Evolutionary conservation across 2,797 vertebrate genomes (phyloP), one percentile per base, ranked within the genome.

Genomic region (Catamblyrhynchus diadema): DNA sequence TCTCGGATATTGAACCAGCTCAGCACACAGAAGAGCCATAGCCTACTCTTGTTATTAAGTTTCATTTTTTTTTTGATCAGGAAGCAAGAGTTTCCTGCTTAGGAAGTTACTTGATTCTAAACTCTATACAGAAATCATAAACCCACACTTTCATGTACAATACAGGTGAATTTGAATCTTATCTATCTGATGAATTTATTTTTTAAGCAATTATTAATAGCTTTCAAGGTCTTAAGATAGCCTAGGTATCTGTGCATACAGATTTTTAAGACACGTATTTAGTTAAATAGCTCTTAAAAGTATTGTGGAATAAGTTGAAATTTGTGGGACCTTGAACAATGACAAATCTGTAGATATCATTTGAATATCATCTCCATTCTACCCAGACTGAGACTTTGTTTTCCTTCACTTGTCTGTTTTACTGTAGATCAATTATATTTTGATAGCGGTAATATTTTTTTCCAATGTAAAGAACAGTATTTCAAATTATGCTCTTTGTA

Each of bases 111-210:
- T 74, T 70, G 7, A 42, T 72, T 85, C 14, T 8, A 60, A 72
- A 37, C 65, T 91, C 39, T 70, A 6, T 56, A 23, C 5, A 69
- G 62, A 73, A 75, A 78, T 72, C 14, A 8, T 33, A 91, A 69
- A 3, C 4, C 4, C 12, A 59, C 3, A 8, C 5, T 77, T 89
- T 73, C 17, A 51, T 13, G 7, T 56, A 14, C 1, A 0, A 9
- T 53, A 27, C 2, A 85, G 30, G 28, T 9, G 8, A 79, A 94
- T 24, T 14, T 35, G 37, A 88, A 72, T 53, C 44, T 74, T 78
- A 64, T 28, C 35, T 79, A 4, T 12, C 12, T 57, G 18, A 2
- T 69, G 8, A 10, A 93, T 88, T 88, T 64, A 45, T 54, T 73
- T 77, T 77, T 37, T 4, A 51, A 81, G 5, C 24, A 62, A 59